Evolutionary conservation across 2,888 invertebrate species (phyloP), one percentile per base, ranked within the genome.

Genomic region (Agelastica alni): DNA sequence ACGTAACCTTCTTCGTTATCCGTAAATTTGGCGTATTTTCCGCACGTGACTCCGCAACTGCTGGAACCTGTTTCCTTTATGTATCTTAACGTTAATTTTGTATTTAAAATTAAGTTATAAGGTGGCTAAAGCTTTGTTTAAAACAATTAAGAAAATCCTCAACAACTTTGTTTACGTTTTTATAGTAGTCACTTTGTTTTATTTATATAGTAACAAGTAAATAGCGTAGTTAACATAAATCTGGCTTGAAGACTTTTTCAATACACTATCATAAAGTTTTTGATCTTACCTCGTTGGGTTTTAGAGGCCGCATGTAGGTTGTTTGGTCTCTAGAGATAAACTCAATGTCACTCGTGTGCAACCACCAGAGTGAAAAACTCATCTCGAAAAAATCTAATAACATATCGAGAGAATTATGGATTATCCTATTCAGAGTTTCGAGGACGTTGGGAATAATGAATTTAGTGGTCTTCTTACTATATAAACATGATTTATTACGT

Each of bases 261-360:
- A 31, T 44, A 31, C 20, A 18, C 20, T 16, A 32, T n/a, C 41
- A 28, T 52, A 49, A 54, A 52, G 10, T 51, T 52, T 52, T 56
- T 56, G 56, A 60, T 53, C 58, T 56, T 32, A 48, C 42, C 30
- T 47, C 22, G 47, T 44, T 37, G 56, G 51, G 42, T 45, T 45
- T 39, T 41, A 51, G 44, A 53, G 16, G 43, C 46, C 34, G 41
- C 26, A 34, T 41, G 42, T 31, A 49, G 45, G 53, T 53, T 59
- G 64, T 55, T 65, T 70, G 70, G 61, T 62, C 64, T 59, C 60
- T 26, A 22, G 61, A 69, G 70, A 71, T 70, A 71, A 66, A 66
- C 46, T 56, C 54, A 59, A 52, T 61, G 59, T 66, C 61, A 61
- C 66, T 64, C 60, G 64, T 64, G 66, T 65, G 63, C 61, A 66